Evolutionary conservation across 2,888 invertebrate species (phyloP).

Genomic region (Artemia sp.): DNA sequence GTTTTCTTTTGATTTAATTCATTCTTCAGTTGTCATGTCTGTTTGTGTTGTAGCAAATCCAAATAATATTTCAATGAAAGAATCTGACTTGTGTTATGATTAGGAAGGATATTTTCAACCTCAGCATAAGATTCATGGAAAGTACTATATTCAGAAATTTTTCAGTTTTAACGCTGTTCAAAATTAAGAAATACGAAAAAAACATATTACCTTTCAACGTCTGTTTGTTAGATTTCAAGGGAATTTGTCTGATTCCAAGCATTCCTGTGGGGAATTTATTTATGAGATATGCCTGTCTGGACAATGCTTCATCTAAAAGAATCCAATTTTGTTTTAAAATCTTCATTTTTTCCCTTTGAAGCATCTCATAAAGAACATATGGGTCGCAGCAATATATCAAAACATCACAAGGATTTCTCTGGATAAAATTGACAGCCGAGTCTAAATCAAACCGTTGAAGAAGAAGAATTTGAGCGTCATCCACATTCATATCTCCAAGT

Average conservation of each 20-base stretch:
- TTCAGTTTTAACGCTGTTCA: no score
- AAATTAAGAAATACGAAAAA: neutral
- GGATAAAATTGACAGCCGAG: neutral
- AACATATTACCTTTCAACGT: neutral
- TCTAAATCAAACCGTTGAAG: neutral
- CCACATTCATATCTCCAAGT: neutral
- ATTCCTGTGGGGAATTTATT: neutral
- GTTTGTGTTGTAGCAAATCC: no score
- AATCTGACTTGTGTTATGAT: no score
- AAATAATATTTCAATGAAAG: no score
- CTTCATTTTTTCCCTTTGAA: neutral
- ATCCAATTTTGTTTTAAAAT: neutral
- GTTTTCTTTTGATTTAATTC: no score
- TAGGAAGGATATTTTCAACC: no score
- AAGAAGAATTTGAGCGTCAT: neutral
- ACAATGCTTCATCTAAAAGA: neutral
- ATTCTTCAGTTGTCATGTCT: no score
- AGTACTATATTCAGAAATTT: no score
- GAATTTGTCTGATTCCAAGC: constrained; percentile 14
- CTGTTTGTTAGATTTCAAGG: constrained; percentile 1
- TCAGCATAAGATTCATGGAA: no score
- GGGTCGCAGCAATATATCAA: constrained; percentile 5
- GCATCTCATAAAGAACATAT: neutral
- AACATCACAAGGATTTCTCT: constrained; percentile 1
- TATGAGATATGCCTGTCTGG: neutral